Evolutionary conservation across 2,797 vertebrate genomes (phyloP), one percentile per base, ranked within the genome.

Genomic region (Coreius guichenoti): DNA sequence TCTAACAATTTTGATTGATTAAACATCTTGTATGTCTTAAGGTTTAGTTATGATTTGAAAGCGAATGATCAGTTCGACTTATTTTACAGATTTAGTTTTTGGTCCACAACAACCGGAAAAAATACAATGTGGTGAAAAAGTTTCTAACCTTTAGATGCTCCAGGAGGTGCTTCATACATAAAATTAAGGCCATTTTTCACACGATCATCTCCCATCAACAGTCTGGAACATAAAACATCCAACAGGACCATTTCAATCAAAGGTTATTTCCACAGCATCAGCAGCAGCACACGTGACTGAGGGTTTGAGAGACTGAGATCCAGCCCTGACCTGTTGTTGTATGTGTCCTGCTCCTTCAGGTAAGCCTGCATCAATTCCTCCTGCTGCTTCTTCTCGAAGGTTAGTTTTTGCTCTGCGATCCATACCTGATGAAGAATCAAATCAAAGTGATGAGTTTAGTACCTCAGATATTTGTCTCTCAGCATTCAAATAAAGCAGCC

Each of bases 101-200:
- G 33, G 21, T 39, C 16, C 4, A 36, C 19, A 17, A 54, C 12
- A 51, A 51, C n/a, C 13, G 9, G 39, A 9, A 43, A 43, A 8
- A 39, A 39, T 5, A 21, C 8, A 51, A 29, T 26, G 31, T 29
- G 8, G 14, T 54, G 21, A 43, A 29, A 74, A 8, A 8, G 2
- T 26, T 16, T 26, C 54, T 17, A 17, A 99, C 98, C 98, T 96
- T 99, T 99, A 80, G 97, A 98, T 90, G 96, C 98, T 92, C 98
- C 98, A 58, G 98, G 97, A 90, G 98, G 98, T 87, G 98, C 98
- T 88, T 99, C 98, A 69, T 99, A 99, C 98, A 99, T 99, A 91
- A 99, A 99, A 93, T 99, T 99, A 74, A 99, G 96, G 75, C 98
- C 98, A 94, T 99, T 99, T 93, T 99, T 99, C 82, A 99, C 98